A percentile compares a stretch with the other conserved stretches of the same genome.
phyloP scores from a whole-genome alignment of 1,140 invertebrate species.

The Elysia chlorotica region DNA sequence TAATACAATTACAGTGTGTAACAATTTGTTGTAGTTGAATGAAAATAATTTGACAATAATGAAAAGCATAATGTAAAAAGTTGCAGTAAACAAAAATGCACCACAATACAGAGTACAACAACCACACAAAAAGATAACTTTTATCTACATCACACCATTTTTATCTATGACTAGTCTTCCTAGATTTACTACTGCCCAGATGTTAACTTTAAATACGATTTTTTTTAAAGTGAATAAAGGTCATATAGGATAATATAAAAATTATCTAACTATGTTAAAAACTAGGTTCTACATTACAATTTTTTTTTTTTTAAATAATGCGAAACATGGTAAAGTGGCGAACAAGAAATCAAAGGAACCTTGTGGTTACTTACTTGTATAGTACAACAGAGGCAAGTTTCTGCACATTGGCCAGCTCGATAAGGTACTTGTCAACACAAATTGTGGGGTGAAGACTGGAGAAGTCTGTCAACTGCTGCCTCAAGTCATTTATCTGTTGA shows the following conservation, averaged over 20 bases:
- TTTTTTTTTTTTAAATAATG: neutral
- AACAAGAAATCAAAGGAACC: neutral
- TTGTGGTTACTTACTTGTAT: constrained; percentile 64
- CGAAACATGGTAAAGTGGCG: neutral
- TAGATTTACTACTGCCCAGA: too few relatives aligned
- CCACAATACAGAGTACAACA: too few relatives aligned
- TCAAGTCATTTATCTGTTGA: constrained; percentile 71
- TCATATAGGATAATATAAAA: too few relatives aligned
- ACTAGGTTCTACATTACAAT: neutral
- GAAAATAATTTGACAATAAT: too few relatives aligned
- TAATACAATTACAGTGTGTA: too few relatives aligned
- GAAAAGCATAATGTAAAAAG: too few relatives aligned
- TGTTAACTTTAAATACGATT: too few relatives aligned
- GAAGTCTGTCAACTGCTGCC: constrained; percentile 72
- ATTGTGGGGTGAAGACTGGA: constrained; percentile 43
- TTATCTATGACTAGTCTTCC: too few relatives aligned
- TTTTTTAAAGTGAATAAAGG: neutral
- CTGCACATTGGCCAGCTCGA: constrained; percentile 46
- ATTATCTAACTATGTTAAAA: neutral
- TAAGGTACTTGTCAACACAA: constrained; percentile 47
- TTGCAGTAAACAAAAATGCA: too few relatives aligned
- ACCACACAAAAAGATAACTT: too few relatives aligned
- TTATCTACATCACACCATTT: too few relatives aligned
- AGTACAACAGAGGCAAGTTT: constrained; percentile 77
- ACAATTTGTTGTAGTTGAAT: too few relatives aligned